Percentiles rank a stretch among this genome's conserved stretches.
phyloP scores from a whole-genome alignment of 2,888 invertebrate species.

The Calliopum simillimum region DNA sequence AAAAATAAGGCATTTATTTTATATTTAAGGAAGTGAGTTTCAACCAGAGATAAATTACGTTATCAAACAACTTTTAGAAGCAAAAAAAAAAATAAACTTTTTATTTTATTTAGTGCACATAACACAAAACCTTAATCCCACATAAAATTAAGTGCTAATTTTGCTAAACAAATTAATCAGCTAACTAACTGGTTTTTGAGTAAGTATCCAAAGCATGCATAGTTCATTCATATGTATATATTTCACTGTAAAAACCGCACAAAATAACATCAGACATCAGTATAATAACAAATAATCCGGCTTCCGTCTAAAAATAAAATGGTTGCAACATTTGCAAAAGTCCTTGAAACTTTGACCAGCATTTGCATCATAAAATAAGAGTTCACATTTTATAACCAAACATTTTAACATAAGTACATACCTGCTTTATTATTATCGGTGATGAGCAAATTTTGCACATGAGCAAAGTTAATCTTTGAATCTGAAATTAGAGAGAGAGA shows the following conservation, averaged over 20 bases:
- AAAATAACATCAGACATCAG: too few relatives aligned
- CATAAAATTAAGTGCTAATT: not conserved
- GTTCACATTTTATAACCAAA: too few relatives aligned
- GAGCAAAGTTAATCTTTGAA: slow-evolving; percentile 3
- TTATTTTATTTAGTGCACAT: not conserved
- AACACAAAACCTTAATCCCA: not conserved
- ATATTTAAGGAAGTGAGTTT: not conserved
- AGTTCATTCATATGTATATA: too few relatives aligned
- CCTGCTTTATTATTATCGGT: slow-evolving; percentile 26
- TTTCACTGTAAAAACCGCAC: too few relatives aligned
- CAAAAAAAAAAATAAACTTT: not conserved
- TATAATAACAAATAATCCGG: not conserved
- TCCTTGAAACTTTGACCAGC: not conserved
- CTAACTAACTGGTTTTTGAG: not conserved
- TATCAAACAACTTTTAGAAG: not conserved
- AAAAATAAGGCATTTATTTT: too few relatives aligned
- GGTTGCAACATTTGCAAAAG: not conserved
- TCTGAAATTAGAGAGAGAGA: slow-evolving; percentile 17
- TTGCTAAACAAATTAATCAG: not conserved
- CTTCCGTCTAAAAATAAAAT: slow-evolving; percentile 6
- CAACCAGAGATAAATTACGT: not conserved
- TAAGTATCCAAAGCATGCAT: not conserved
- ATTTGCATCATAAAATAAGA: not conserved
- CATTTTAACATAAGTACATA: too few relatives aligned
- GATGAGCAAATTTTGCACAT: slow-evolving; percentile 7